A percentile compares a stretch with the other conserved stretches of the same genome.
Conservation (phyloP, 2,888 invertebrate species). For the Operophtera brumata region DNA sequence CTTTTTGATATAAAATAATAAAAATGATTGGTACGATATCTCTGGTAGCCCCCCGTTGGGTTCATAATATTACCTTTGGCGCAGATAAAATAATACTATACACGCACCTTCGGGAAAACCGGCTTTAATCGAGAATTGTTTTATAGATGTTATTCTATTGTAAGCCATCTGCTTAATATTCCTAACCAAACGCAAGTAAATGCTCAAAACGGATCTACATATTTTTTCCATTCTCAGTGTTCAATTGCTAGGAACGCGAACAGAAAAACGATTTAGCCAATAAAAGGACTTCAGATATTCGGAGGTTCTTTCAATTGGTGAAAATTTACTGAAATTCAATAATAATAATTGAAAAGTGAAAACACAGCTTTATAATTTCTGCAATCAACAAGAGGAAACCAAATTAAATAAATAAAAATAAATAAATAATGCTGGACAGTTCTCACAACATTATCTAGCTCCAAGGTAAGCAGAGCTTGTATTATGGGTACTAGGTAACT, state of each 20-base stretch:
- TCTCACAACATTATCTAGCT: no score
- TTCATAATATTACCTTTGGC: no score
- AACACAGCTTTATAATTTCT: conserved; percentile 9
- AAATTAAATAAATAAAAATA: no score
- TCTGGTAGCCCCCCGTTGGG: no score
- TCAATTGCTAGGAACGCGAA: conserved; percentile 5
- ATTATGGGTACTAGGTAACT: no score
- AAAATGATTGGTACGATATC: no score
- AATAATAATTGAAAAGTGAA: no score
- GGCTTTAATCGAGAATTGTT: background rate
- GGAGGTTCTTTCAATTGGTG: background rate
- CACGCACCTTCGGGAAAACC: background rate
- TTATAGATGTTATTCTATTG: background rate
- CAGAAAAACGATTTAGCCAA: conserved; percentile 2
- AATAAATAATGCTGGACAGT: no score
- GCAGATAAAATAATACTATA: no score
- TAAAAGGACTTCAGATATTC: background rate
- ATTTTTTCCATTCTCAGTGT: conserved; percentile 14
- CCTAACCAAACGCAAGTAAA: conserved; percentile 4
- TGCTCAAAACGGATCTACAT: conserved; percentile 12
- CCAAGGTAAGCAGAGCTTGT: no score
- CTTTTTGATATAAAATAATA: no score
- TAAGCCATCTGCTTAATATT: conserved; percentile 6
- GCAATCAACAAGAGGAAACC: background rate
- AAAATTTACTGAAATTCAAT: background rate